A percentile compares a stretch with the other conserved stretches of the same genome.
Evolutionary conservation across 2,797 vertebrate genomes (phyloP).

Genomic region (Vireo griseus): DNA sequence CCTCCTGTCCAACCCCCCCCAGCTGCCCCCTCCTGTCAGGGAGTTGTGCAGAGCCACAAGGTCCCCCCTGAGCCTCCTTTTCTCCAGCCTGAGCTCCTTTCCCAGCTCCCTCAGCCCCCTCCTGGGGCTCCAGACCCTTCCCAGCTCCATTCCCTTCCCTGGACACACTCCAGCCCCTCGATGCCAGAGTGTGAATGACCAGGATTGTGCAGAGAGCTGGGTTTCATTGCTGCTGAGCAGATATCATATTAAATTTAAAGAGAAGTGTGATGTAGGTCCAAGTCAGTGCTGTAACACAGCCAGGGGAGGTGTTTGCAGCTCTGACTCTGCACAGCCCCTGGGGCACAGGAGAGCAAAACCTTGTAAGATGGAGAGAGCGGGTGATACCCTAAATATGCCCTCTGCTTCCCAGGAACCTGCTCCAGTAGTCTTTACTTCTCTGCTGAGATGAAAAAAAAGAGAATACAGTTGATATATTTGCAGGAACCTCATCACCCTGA

Average conservation of each 20-base stretch:
- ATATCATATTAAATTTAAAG: neutral
- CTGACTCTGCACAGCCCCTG: neutral
- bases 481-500: neutral
- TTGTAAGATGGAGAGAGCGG: neutral
- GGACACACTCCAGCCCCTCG: accelerated
- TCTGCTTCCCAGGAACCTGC: neutral
- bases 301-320: neutral
- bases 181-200: neutral
- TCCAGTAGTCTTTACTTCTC: neutral
- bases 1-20: accelerated
- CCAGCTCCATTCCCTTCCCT: neutral
- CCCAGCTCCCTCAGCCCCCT: accelerated
- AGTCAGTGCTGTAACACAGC: neutral
- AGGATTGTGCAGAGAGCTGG: neutral
- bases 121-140: neutral
- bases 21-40: neutral
- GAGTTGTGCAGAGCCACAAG: neutral
- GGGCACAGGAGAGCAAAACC: neutral
- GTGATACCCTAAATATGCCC: neutral
- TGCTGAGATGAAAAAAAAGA: neutral
- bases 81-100: neutral
- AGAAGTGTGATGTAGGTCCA: neutral
- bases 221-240: neutral
- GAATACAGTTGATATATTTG: neutral
- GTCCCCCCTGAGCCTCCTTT: neutral